Evolutionary conservation across 2,797 vertebrate genomes (phyloP), one percentile per base, ranked within the genome.

Genomic region (Molossus alvarezi): DNA sequence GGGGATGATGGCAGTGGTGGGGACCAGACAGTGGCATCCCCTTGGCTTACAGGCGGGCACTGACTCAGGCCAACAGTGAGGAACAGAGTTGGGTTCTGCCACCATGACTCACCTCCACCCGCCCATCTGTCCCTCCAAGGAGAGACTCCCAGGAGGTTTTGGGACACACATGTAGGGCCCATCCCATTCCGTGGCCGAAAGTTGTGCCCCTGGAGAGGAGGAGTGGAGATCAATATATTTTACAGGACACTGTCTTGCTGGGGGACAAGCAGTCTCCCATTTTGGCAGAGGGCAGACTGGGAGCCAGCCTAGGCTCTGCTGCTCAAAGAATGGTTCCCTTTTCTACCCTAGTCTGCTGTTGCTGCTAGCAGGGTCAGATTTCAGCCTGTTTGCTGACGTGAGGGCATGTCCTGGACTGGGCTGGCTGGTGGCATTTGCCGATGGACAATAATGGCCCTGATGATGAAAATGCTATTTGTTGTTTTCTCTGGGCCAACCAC

Each of bases 101-200:
- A 3, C 62, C 3, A 0, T 95, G 91, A 97, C 65, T 96, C 89
- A 93, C 75, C n/a, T 18, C n/a, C 9, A 25, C 75, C 67, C 9
- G 1, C 89, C 67, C 18, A 9, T 41, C 65, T 41, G 65, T 41
- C 41, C 88, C 69, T 92, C 9, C 21, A 86, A 71, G 72, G 81
- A 80, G 93, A 60, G 89, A 88, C 84, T 95, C 91, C 89, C 80
- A 21, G 84, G n/a, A 86, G 23, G 65, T 86, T 97, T 89, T 12
- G 1, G 25, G 71, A 71, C 21, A 12, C 29, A n/a, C 0, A 10
- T 25, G 0, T 7, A 79, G 67, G 65, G 55, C 48, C 77, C 1
- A 23, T 41, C 12, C 37, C 79, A 72, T 37, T 53, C 73, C 0
- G 0, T 72, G 76, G 64, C 83, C 4, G 11, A 21, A 81, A 62